Conservation (phyloP, 2,113 vertebrate genomes). For the Ardeotis arabs region DNA sequence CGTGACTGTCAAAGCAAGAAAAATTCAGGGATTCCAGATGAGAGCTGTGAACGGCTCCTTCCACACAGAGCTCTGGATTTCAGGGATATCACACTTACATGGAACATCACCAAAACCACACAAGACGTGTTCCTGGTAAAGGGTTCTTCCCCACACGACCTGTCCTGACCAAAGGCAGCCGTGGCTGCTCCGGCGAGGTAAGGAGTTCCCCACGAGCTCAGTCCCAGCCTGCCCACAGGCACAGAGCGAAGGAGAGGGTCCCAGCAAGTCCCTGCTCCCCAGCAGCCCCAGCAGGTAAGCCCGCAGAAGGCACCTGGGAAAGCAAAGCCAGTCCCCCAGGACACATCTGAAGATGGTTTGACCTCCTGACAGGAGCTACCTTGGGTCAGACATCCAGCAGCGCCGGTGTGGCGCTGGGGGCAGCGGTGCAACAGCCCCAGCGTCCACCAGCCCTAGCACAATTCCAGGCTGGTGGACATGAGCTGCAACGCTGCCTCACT, state of each 20-base stretch:
- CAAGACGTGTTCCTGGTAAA: accelerated
- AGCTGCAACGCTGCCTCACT: not conserved
- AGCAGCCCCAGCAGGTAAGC: accelerated
- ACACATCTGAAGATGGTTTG: accelerated
- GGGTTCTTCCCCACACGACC: too few relatives aligned
- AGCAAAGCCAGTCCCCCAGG: not conserved
- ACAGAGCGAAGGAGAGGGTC: not conserved
- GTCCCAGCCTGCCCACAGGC: not conserved
- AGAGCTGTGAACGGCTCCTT: not conserved
- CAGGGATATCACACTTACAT: accelerated
- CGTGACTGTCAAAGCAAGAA: not conserved
- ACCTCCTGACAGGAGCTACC: not conserved
- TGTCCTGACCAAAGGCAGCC: accelerated
- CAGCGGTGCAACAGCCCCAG: accelerated
- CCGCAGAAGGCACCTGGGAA: not conserved
- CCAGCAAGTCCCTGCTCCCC: not conserved
- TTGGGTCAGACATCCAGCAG: not conserved
- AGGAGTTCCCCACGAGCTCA: too few relatives aligned
- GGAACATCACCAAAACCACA: not conserved
- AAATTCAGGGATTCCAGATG: not conserved
- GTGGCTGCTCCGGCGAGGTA: accelerated
- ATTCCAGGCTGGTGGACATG: not conserved
- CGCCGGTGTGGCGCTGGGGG: accelerated
- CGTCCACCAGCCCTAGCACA: accelerated
- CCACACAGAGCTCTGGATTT: not conserved